Evolutionary conservation across 1,140 invertebrate species (phyloP).

Genomic region (Ladona fulva): DNA sequence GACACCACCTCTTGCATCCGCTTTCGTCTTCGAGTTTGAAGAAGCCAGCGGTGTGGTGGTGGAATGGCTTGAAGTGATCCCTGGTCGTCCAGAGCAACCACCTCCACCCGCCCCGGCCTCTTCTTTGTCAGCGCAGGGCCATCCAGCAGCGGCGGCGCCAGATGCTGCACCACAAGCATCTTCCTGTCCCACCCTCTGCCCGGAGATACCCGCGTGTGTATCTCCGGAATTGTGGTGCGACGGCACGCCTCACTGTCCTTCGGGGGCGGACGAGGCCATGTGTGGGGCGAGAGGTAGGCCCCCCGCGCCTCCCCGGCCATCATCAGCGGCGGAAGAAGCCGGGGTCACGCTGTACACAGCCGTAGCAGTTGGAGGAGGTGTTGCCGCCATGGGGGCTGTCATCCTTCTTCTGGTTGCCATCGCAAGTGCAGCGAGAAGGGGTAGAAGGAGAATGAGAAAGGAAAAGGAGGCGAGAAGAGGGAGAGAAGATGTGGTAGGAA

Average conservation of each 20-base stretch:
- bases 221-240: neutral
- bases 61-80: neutral
- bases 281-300: neutral
- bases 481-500: neutral
- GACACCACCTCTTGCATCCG: neutral
- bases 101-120: neutral
- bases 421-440: neutral
- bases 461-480: neutral
- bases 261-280: neutral
- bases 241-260: neutral
- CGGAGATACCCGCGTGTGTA: neutral
- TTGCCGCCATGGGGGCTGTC: neutral
- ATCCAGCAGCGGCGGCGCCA: neutral
- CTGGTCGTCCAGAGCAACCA: neutral
- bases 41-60: neutral
- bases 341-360: neutral
- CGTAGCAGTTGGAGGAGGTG: neutral
- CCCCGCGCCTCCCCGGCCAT: neutral
- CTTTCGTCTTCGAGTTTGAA: neutral
- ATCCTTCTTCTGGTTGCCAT: neutral
- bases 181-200: neutral
- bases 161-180: neutral
- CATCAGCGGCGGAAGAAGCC: neutral
- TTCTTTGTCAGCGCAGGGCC: neutral
- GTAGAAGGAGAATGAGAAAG: neutral